Base-by-base conservation (phyloP, 2,888 invertebrate species). In the Zhuqinia jingwanae region DNA sequence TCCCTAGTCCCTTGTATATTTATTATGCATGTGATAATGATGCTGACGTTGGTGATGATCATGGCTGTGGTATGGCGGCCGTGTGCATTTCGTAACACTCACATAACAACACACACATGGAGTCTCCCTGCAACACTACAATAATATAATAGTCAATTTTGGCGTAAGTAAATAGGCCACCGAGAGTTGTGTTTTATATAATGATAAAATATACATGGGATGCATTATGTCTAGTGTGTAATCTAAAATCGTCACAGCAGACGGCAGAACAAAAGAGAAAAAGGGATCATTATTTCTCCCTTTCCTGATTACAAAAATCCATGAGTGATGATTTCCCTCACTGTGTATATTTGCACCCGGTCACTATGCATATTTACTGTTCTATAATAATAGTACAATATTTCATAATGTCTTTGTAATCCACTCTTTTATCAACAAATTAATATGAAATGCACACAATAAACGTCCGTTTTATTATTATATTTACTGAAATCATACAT, bases 211-310 rank as follows among this genome's bases (percentile, higher is more conserved):
- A 53, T 65, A 36, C 36, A 65, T 53, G n/a, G n/a, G n/a, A n/a
- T n/a, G n/a, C n/a, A n/a, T n/a, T n/a, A n/a, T n/a, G n/a, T n/a
- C n/a, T n/a, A n/a, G n/a, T n/a, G n/a, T n/a, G 47, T 50, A 79
- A 79, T 79, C 65, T 79, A 47, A n/a, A 63, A 45, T 79, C 65
- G 65, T 65, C 80, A 56, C 80, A 80, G 80, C 70, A 25, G 80
- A 56, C 53, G 53, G 56, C 45, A 68, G 42, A 70, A 70, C 80
- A 80, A 70, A 70, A 70, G 80, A 79, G 63, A 53, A 79, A 63
- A 63, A 65, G 65, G 65, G 36, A 65, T 65, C 27, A 79, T 68
- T n/a, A n/a, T n/a, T n/a, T 65, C 79, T 79, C 63, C 60, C 63
- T 63, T 45, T 53, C 17, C 15, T n/a, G 27, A 53, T 36, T 30